A percentile compares a stretch with the other conserved stretches of the same genome.
phyloP scores from a whole-genome alignment of 2,888 invertebrate genomes.

The Ceraclea dissimilis region DNA sequence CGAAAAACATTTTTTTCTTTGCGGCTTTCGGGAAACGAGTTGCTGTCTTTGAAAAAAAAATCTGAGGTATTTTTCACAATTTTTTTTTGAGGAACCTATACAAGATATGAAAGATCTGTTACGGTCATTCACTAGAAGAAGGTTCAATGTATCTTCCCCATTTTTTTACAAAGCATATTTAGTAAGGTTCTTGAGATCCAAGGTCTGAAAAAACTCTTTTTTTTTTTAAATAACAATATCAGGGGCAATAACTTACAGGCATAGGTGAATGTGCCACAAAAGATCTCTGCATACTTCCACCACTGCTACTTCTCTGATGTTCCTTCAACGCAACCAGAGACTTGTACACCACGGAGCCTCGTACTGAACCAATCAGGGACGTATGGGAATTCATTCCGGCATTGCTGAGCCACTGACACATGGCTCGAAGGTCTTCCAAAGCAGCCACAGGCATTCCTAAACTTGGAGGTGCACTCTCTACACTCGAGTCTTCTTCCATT shows the following conservation, averaged over 20 bases:
- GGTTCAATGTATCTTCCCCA: too few relatives aligned
- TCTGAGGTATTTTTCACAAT: too few relatives aligned
- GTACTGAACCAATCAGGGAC: conserved; percentile 40
- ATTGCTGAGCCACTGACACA: conserved; percentile 80
- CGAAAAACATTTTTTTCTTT: too few relatives aligned
- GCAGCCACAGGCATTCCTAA: conserved; percentile 29
- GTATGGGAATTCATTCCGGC: conserved; percentile 37
- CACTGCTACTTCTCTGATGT: conserved; percentile 61
- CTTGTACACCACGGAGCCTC: conserved; percentile 68
- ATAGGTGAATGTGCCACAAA: conserved; percentile 27
- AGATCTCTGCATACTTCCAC: conserved; percentile 25
- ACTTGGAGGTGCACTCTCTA: conserved; percentile 34
- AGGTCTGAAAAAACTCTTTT: too few relatives aligned
- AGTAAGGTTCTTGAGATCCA: too few relatives aligned
- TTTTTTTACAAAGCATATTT: too few relatives aligned
- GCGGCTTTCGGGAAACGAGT: too few relatives aligned
- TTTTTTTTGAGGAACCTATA: too few relatives aligned
- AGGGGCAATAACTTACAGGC: conserved; percentile 24
- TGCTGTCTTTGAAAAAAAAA: too few relatives aligned
- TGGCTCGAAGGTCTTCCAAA: conserved; percentile 63
- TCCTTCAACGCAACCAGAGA: conserved; percentile 72
- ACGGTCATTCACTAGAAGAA: too few relatives aligned
- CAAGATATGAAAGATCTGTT: too few relatives aligned
- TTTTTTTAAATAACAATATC: background rate
- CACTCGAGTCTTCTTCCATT: conserved; percentile 63